phyloP scores from a whole-genome alignment of 2,797 vertebrate genomes.

The Graptemys geographica region DNA sequence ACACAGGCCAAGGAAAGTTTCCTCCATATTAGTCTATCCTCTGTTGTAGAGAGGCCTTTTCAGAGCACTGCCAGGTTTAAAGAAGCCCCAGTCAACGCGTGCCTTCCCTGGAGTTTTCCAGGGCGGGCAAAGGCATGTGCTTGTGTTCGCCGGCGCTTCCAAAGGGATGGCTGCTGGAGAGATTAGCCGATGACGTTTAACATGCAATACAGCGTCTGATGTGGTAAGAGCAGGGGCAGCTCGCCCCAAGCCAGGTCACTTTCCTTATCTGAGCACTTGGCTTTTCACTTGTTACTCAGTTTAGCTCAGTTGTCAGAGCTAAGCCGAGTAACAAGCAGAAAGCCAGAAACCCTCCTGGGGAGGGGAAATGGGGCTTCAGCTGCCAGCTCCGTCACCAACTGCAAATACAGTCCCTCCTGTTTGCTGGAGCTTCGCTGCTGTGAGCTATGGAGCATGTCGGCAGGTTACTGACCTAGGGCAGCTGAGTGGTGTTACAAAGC shows the following conservation, averaged over 20 bases:
- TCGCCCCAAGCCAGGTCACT: neutral
- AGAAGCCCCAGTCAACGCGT: neutral
- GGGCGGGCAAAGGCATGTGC: neutral
- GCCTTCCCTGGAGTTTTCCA: too few species aligned
- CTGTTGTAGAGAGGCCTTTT: too few species aligned
- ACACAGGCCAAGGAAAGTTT: neutral
- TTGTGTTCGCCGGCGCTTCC: neutral
- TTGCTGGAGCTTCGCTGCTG: fast-evolving
- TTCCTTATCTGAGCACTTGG: neutral
- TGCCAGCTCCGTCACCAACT: fast-evolving
- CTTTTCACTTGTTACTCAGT: neutral
- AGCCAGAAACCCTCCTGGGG: neutral
- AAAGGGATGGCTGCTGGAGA: neutral
- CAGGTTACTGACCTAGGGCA: neutral
- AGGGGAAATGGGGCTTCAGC: neutral
- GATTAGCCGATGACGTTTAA: slow-evolving; percentile 44
- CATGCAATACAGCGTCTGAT: fast-evolving
- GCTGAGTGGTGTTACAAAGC: neutral
- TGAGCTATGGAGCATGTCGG: neutral
- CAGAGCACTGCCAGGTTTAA: neutral
- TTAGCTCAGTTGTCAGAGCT: neutral
- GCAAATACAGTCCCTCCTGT: neutral
- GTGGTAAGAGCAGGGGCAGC: neutral
- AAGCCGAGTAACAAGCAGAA: neutral
- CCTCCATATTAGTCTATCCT: neutral